Percentiles rank a stretch among this genome's conserved stretches.
Evolutionary conservation across 2,113 vertebrate species (phyloP).

Genomic region (Dicrurus megarhynchus): DNA sequence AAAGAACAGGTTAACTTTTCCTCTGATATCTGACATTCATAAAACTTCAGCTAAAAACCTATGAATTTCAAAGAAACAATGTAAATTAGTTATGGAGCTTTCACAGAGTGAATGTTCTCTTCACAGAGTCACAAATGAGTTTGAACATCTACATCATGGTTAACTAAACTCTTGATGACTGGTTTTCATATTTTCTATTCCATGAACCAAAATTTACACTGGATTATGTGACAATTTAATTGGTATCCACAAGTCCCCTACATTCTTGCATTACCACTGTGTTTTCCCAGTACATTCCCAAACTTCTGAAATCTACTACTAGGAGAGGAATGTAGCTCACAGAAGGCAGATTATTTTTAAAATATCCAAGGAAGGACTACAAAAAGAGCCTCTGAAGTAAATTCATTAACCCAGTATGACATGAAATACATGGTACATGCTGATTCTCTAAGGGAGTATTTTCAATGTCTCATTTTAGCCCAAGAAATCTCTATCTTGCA

Average conservation of each 20-base stretch:
- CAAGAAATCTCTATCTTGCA: background rate
- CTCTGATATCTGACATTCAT: background rate
- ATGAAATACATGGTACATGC: background rate
- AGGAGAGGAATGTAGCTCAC: background rate
- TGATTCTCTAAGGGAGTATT: background rate
- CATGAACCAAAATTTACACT: background rate
- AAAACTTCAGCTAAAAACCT: background rate
- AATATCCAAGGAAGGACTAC: background rate
- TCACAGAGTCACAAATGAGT: background rate
- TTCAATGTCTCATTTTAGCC: background rate
- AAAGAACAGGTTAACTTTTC: background rate
- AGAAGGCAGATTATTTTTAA: background rate
- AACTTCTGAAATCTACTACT: background rate
- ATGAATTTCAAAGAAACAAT: background rate
- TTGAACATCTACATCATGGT: background rate
- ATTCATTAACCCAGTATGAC: background rate
- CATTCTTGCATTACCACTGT: rapidly evolving
- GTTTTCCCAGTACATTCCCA: background rate
- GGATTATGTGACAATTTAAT: background rate
- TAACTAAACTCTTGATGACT: background rate
- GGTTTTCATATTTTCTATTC: background rate
- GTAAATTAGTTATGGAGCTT: background rate
- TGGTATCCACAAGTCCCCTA: background rate
- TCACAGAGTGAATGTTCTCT: background rate
- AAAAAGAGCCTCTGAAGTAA: background rate